Base-by-base conservation (phyloP, 2,888 invertebrate genomes). In the Drosophila tanythrix region DNA sequence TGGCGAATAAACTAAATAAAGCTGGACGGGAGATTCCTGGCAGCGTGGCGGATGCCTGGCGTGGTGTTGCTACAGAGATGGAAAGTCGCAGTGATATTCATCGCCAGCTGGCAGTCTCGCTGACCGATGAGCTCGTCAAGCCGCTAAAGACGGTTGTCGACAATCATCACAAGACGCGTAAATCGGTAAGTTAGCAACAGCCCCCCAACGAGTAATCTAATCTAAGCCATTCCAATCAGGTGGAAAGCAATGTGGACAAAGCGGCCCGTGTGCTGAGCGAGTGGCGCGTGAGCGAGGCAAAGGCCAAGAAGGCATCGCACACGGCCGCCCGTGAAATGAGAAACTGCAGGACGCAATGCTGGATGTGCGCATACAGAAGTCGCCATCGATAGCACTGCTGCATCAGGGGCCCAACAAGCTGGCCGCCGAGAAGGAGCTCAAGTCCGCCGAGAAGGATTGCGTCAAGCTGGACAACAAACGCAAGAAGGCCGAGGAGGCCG, bases 61-160 rank as follows among this genome's bases (percentile, higher is more conserved):
- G 97, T 93, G 95, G 96, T 79, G 97, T 98, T 72, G 98, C 97
- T 59, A 94, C 96, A n/a, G 98, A 98, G 93, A 96, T 98, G 96
- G 98, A 98, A 93, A 95, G 96, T 79, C 96, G 98, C 88, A 97
- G 98, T 40, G 98, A 98, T 92, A 95, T 97, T 63, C 98, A 98
- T 94, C 96, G 97, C 91, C 95, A 96, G 92, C 95, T 97, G 93
- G 96, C 97, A 67, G 95, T 94, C 80, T 95, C 97, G 46, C 94
- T 98, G 50, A 94, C 96, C 70, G 98, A 98, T 82, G 98, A 98
- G 92, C 95, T 98, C 73, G 97, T 97, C 33, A 97, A 98, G 93
- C 98, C 98, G 60, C 94, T 98, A 90, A 96, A 96, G 92, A 93
- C 94, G 75, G 94, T 96, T 58, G 95, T 96, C 48, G 96, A 96